These are phyloP conservation scores for Nasonovia ribisnigri DNA, from an alignment of 2,888 invertebrate species.

Conservation along the genomic window DNA sequence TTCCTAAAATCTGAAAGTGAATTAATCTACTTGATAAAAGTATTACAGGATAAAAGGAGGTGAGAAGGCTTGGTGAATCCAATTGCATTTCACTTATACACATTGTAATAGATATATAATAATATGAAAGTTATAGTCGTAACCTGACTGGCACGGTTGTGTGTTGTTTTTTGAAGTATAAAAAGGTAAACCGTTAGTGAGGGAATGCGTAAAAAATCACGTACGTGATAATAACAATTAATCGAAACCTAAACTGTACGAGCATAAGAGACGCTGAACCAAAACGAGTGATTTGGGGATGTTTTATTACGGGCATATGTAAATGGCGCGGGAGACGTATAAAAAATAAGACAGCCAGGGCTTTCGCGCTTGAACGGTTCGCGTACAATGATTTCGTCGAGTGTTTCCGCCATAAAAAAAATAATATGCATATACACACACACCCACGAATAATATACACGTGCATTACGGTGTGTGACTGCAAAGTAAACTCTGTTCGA, in stretches of 20 bases:
- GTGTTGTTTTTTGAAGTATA: neutral
- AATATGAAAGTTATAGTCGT: neutral
- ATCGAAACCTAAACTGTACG: neutral
- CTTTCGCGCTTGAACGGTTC: neutral
- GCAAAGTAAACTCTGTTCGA: conserved; percentile 9
- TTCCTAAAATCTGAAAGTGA: neutral
- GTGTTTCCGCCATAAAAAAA: conserved; percentile 8
- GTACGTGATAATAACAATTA: neutral
- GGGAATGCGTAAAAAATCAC: neutral
- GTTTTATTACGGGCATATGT: neutral
- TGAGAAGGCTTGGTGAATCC: neutral
- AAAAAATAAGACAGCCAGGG: neutral
- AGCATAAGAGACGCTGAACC: neutral
- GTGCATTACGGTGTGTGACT: neutral
- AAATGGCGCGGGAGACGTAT: neutral
- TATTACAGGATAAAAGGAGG: neutral
- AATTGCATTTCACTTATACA: neutral
- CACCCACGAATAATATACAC: neutral
- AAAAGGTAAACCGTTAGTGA: neutral
- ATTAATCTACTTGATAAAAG: neutral
- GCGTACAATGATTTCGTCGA: neutral
- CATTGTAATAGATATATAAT: neutral
- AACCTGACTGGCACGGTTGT: neutral
- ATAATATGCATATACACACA: neutral
- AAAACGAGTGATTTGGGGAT: conserved; percentile 7